These are phyloP conservation scores for Platycercus adscitus DNA, from an alignment of 2,113 vertebrate genomes.

Conservation along the genomic window DNA sequence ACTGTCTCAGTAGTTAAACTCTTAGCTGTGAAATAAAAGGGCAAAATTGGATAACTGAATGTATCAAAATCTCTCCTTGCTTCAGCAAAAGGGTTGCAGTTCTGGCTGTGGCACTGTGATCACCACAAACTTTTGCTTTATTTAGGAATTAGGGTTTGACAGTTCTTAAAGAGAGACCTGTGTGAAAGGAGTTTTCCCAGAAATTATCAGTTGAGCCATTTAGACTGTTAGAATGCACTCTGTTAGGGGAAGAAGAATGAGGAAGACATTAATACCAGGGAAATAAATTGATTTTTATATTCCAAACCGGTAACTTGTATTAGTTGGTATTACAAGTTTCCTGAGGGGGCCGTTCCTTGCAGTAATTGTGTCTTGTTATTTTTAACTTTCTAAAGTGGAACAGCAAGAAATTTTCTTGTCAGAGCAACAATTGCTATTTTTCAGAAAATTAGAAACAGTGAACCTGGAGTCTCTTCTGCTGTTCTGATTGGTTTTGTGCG, in stretches of 20 bases:
- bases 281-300: neutral
- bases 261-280: conserved; percentile 6
- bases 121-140: conserved; percentile 2
- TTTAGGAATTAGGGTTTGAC: conserved; percentile 39
- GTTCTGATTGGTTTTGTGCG: neutral
- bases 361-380: neutral
- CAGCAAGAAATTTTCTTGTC: neutral
- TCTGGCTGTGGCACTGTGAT: neutral
- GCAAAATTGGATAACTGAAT: neutral
- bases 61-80: neutral
- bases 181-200: conserved; percentile 34
- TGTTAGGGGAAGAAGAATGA: conserved; percentile 49
- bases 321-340: neutral
- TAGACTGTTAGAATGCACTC: conserved; percentile 44
- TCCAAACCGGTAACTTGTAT: neutral
- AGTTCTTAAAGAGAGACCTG: conserved; percentile 51
- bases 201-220: conserved; percentile 38
- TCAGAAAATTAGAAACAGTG: neutral
- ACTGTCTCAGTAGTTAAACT: neutral
- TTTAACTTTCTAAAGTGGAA: neutral
- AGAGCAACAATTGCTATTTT: neutral
- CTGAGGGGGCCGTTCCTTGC: neutral
- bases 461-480: neutral
- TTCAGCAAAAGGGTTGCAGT: neutral
- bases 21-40: conserved; percentile 28